These are phyloP conservation scores for Perca schrenkii DNA, from an alignment of 2,113 vertebrate genomes.

Conservation along the genomic window DNA sequence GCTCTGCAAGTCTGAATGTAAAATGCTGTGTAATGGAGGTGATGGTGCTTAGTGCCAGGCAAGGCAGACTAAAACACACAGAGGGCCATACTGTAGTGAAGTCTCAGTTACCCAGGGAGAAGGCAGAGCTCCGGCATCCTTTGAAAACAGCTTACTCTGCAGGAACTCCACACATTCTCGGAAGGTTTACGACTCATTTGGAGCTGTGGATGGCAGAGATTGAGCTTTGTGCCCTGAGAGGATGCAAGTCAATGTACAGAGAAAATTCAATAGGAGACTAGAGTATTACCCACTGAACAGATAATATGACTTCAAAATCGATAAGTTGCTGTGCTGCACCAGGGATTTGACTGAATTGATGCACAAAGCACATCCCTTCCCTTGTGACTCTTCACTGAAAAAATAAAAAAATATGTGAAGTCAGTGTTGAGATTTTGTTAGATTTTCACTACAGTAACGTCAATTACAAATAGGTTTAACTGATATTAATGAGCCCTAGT, in stretches of 20 bases:
- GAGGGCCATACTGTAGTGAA: conserved; percentile 61
- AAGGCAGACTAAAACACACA: conserved; percentile 35
- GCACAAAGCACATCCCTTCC: conserved; percentile 16
- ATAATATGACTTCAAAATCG: conserved; percentile 51
- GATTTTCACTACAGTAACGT: neutral
- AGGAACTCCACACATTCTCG: conserved; percentile 56
- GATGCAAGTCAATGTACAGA: conserved; percentile 46
- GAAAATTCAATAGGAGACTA: conserved; percentile 28
- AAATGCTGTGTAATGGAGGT: conserved; percentile 48
- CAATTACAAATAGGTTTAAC: neutral
- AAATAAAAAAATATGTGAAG: neutral
- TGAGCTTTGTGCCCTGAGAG: conserved; percentile 58
- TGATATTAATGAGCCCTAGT: neutral
- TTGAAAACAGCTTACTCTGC: conserved; percentile 78
- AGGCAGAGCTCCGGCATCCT: conserved; percentile 56
- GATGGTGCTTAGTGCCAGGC: conserved; percentile 34
- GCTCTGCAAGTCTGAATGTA: conserved; percentile 34
- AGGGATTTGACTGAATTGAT: conserved; percentile 15
- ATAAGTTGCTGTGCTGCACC: conserved; percentile 36
- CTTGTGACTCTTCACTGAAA: neutral
- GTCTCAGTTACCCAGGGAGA: conserved; percentile 62
- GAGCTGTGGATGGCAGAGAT: conserved; percentile 46
- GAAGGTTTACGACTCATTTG: conserved; percentile 73
- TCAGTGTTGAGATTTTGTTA: neutral
- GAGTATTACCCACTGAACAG: conserved; percentile 34